These are phyloP conservation scores for Aphaenogaster rudis DNA, from an alignment of 1,140 invertebrate genomes.

Conservation along the genomic window DNA sequence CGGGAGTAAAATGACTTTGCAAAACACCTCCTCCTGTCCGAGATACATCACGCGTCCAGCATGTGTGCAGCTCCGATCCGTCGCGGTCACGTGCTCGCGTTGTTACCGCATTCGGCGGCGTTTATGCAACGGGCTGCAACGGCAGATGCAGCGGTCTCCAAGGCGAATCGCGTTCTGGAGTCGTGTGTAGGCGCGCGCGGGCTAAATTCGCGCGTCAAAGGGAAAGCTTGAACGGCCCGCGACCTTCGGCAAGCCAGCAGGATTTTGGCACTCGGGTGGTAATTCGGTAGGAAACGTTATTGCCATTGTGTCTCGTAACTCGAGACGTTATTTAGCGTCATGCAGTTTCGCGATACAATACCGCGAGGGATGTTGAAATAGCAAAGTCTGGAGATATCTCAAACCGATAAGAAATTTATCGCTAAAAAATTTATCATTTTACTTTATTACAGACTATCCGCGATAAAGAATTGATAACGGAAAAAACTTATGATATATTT, in stretches of 20 bases:
- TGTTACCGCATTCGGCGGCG: conserved; percentile 10
- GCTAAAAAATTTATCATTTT: not conserved
- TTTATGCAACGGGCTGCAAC: conserved; percentile 33
- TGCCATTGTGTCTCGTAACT: conserved; percentile 1
- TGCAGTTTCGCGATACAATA: not conserved
- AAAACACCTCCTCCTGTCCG: not conserved
- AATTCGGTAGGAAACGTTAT: conserved; percentile 14
- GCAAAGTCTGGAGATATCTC: not conserved
- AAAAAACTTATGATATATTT: not conserved
- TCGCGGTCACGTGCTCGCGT: conserved; percentile 16
- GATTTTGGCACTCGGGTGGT: conserved; percentile 15
- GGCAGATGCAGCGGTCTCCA: not conserved
- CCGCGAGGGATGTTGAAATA: not conserved
- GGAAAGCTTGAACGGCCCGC: conserved; percentile 25
- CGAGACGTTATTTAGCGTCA: not conserved
- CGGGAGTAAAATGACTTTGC: not conserved
- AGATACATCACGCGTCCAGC: conserved; percentile 1
- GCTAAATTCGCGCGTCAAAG: conserved; percentile 36
- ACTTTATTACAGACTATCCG: not conserved
- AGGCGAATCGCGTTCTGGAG: conserved; percentile 16
- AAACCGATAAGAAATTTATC: not conserved
- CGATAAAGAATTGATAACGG: not conserved
- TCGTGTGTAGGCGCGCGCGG: not conserved
- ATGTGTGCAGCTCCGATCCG: not conserved
- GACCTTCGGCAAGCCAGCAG: conserved; percentile 25